These are phyloP conservation scores for Sprattus sprattus DNA, from an alignment of 2,113 vertebrate species.

Conservation along the genomic window DNA sequence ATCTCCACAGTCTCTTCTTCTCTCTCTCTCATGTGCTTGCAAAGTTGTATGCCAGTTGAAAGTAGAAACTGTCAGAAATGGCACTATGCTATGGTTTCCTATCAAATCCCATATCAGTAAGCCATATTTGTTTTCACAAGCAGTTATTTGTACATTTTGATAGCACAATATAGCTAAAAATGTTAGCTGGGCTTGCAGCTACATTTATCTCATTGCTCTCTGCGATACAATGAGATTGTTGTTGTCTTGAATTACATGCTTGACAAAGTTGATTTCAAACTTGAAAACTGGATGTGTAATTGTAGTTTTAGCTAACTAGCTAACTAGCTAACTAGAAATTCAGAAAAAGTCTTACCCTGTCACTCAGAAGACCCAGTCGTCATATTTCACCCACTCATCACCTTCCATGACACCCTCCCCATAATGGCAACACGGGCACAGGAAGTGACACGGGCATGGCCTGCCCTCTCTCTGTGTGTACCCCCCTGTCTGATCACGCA, in stretches of 20 bases:
- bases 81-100: neutral
- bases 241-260: neutral
- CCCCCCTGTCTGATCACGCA: conserved; percentile 52
- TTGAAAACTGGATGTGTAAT: no score
- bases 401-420: neutral
- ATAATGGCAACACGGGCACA: neutral
- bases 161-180: neutral
- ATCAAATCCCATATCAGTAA: neutral
- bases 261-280: neutral
- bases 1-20: neutral
- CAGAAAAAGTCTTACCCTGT: neutral
- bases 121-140: no score
- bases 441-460: conserved; percentile 20
- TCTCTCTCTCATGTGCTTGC: neutral
- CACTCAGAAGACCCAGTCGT: neutral
- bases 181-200: neutral
- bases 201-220: neutral
- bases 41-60: neutral
- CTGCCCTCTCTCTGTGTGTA: conserved; percentile 37
- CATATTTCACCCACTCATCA: neutral
- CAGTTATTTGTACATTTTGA: neutral
- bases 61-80: neutral
- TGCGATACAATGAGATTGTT: neutral
- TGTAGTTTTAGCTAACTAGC: no score
- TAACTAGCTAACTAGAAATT: neutral